Evolutionary conservation across 2,888 invertebrate genomes (phyloP).

Genomic region (Ophioninae sp.): DNA sequence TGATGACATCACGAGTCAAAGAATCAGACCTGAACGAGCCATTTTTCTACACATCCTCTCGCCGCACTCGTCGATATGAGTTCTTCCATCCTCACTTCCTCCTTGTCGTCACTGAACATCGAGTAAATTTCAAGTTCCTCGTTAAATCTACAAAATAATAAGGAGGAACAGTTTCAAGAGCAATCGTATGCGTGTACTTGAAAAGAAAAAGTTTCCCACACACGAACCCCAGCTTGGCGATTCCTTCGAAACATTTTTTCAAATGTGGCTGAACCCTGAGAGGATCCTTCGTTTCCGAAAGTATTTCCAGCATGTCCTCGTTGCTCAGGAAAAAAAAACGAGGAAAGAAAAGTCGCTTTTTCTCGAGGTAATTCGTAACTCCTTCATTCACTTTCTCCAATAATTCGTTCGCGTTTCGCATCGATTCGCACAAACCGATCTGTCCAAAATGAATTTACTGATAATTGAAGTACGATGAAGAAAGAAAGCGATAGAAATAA

Average conservation of each 20-base stretch:
- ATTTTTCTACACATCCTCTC: constrained; percentile 92
- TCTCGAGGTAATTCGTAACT: constrained; percentile 91
- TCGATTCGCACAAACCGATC: constrained; percentile 86
- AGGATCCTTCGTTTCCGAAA: constrained; percentile 94
- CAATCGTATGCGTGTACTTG: not conserved
- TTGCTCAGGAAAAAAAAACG: constrained; percentile 96
- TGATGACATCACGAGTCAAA: not conserved
- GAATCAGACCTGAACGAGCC: constrained; percentile 85
- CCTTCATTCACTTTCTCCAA: constrained; percentile 92
- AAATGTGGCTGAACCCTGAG: constrained; percentile 92
- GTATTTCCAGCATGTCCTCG: constrained; percentile 94
- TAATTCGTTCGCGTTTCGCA: constrained; percentile 86
- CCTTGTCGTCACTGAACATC: constrained; percentile 90
- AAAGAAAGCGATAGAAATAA: too few species aligned
- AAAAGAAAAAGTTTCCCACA: constrained; percentile 45
- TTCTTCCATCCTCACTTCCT: constrained; percentile 86
- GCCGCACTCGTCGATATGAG: constrained; percentile 87
- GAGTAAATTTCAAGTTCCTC: constrained; percentile 87
- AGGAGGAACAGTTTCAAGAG: not conserved
- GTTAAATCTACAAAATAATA: constrained; percentile 83
- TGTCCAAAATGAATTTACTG: constrained; percentile 37
- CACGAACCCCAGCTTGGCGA: constrained; percentile 84
- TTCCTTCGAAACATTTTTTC: constrained; percentile 94
- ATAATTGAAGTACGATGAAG: not conserved
- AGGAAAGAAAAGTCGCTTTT: constrained; percentile 91